Evolutionary conservation across 2,113 vertebrate genomes (phyloP).

Genomic region (Sialia sialis): DNA sequence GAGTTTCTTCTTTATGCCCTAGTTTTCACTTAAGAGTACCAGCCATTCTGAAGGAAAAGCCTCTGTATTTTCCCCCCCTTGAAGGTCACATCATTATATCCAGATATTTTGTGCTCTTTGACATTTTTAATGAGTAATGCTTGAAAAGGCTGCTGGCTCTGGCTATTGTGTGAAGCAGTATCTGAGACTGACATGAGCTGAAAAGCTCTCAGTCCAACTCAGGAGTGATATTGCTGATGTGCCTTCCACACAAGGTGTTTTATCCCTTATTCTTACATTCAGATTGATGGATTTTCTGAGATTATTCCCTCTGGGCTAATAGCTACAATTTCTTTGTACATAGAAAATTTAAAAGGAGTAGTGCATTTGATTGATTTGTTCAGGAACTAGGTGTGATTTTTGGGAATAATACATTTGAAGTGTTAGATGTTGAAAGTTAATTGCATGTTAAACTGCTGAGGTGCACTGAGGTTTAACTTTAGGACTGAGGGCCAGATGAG

Average conservation of each 20-base stretch:
- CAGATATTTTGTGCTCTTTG: neutral
- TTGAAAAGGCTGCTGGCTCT: neutral
- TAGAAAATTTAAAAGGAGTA: neutral
- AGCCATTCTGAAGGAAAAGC: neutral
- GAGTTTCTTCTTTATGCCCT: neutral
- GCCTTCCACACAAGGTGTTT: neutral
- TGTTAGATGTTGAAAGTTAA: constrained; percentile 15
- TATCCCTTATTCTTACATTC: neutral
- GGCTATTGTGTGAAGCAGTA: neutral
- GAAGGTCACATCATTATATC: neutral
- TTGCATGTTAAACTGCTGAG: neutral
- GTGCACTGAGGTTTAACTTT: neutral
- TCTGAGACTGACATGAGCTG: neutral
- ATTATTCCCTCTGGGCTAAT: constrained; percentile 46
- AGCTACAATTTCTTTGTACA: constrained; percentile 6
- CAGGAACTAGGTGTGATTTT: constrained; percentile 14
- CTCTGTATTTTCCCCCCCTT: neutral
- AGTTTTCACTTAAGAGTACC: neutral
- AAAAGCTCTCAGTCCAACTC: neutral
- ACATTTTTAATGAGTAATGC: neutral
- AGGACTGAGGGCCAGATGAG: neutral
- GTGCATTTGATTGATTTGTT: constrained; percentile 40
- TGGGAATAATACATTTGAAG: neutral
- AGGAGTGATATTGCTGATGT: neutral
- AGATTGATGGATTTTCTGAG: constrained; percentile 19